Conservation (phyloP, 2,113 vertebrate genomes). For the Atlantisia rogersi region DNA sequence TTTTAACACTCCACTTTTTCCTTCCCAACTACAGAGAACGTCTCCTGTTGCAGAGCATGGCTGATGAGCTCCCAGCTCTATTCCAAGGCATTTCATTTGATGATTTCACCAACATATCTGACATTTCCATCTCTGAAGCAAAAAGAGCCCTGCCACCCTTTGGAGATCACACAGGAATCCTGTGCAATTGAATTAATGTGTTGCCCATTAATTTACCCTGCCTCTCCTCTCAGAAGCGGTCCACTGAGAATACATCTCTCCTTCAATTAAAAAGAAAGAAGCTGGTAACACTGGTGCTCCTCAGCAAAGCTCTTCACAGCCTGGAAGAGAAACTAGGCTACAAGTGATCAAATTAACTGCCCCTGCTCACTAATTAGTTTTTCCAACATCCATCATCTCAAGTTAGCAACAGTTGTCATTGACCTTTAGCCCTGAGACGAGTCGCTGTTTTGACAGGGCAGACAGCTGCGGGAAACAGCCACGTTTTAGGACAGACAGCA, state of each 20-base stretch:
- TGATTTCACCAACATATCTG: not conserved
- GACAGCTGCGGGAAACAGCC: constrained; percentile 62
- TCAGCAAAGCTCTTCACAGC: constrained; percentile 36
- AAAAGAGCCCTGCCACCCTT: not conserved
- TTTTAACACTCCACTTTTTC: not conserved
- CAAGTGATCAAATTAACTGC: constrained; percentile 49
- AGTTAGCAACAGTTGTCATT: constrained; percentile 71
- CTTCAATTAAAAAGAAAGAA: not conserved
- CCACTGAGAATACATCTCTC: not conserved
- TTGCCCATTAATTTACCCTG: not conserved
- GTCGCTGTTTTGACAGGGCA: constrained; percentile 73
- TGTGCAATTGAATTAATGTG: not conserved
- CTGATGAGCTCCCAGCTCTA: not conserved
- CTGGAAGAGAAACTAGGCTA: constrained; percentile 39
- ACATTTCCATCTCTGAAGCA: not conserved
- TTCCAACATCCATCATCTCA: constrained; percentile 67
- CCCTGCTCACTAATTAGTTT: constrained; percentile 75
- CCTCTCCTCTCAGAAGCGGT: not conserved
- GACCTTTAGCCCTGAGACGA: constrained; percentile 68
- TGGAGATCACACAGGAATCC: not conserved
- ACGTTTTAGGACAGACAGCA: constrained; percentile 72
- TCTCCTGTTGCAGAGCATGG: not conserved
- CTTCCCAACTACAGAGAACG: not conserved
- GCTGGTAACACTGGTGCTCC: not conserved
- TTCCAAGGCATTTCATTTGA: not conserved